Evolutionary conservation across 2,113 vertebrate genomes (phyloP).

Genomic region (Rhea pennata): DNA sequence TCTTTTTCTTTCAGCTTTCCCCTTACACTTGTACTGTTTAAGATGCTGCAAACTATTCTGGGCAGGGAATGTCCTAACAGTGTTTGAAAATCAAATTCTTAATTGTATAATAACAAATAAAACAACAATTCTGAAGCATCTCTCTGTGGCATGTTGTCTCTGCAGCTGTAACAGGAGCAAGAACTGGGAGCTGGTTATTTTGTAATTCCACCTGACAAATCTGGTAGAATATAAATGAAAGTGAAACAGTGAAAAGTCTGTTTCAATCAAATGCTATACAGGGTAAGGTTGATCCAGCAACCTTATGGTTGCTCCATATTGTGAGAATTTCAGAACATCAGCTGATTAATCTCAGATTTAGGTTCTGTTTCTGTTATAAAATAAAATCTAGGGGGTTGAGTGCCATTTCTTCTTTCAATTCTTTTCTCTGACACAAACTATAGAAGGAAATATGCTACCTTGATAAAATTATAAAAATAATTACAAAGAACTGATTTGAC

Average conservation of each 20-base stretch:
- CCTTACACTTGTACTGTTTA: neutral
- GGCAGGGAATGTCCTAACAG: neutral
- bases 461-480: neutral
- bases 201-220: neutral
- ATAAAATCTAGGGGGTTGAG: neutral
- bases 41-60: neutral
- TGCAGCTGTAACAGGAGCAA: neutral
- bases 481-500: neutral
- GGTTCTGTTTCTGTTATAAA: neutral
- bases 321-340: neutral
- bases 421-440: neutral
- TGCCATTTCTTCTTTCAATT: neutral
- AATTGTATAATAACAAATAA: neutral
- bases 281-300: slow-evolving; percentile 10
- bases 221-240: neutral
- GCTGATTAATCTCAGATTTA: neutral
- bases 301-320: neutral
- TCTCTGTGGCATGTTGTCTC: neutral
- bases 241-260: neutral
- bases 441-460: neutral
- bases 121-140: neutral
- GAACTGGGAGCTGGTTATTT: neutral
- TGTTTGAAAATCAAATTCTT: neutral
- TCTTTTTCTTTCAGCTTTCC: neutral
- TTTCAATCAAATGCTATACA: neutral